A percentile compares a stretch with the other conserved stretches of the same genome.
Evolutionary conservation across 2,113 vertebrate species (phyloP).

Genomic region (Sturnus vulgaris): DNA sequence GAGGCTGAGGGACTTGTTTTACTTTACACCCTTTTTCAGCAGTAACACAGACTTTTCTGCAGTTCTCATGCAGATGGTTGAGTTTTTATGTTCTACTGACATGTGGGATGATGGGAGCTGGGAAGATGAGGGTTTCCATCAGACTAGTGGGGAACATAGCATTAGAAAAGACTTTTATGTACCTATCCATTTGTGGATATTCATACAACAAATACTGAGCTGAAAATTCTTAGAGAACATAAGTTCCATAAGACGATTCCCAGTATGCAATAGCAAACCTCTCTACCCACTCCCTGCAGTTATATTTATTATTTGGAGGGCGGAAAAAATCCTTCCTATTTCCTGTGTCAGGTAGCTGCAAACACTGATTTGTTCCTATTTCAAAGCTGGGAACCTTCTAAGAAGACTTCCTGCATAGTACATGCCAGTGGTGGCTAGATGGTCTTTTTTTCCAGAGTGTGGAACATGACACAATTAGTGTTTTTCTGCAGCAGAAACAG

Average conservation of each 20-base stretch:
- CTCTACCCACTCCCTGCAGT: neutral
- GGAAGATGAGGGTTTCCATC: neutral
- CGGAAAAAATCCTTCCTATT: neutral
- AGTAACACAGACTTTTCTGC: neutral
- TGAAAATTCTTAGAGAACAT: neutral
- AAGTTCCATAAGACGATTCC: neutral
- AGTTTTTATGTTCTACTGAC: neutral
- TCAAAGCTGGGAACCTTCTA: neutral
- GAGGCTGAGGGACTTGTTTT: neutral
- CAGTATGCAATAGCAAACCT: neutral
- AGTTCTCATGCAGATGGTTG: neutral
- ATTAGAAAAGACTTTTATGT: neutral
- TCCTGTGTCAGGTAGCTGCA: neutral
- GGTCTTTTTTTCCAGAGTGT: neutral
- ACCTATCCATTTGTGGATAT: neutral
- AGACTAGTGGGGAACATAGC: neutral
- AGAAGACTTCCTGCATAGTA: neutral
- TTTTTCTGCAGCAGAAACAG: neutral
- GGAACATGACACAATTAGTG: neutral
- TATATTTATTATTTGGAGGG: neutral
- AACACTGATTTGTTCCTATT: neutral
- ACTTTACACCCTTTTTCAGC: neutral
- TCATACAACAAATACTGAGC: neutral
- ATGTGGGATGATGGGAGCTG: neutral
- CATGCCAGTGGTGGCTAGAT: accelerated